phyloP scores from a whole-genome alignment of 2,797 vertebrate species.

The Sebastes wilsoni region DNA sequence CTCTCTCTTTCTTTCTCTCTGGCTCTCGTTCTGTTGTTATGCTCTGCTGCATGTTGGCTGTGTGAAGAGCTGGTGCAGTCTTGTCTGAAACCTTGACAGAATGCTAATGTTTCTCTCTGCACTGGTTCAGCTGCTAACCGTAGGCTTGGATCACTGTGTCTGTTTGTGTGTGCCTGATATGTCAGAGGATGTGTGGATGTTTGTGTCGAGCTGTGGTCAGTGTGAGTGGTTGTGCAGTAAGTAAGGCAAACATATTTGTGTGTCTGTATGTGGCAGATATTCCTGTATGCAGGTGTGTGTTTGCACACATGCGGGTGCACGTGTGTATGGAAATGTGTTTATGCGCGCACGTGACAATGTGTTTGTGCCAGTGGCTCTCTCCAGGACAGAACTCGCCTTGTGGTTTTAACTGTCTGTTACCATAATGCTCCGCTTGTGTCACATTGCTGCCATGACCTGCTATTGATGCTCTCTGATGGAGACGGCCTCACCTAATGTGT shows the following conservation, averaged over 20 bases:
- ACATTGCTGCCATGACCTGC: slow-evolving; percentile 25
- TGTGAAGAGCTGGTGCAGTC: slow-evolving; percentile 73
- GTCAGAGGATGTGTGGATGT: not conserved
- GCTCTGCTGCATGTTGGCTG: slow-evolving; percentile 76
- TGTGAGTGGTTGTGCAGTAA: not conserved
- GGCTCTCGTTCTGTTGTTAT: slow-evolving; percentile 60
- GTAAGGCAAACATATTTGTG: not conserved
- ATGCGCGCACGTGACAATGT: slow-evolving; percentile 1
- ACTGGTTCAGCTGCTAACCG: slow-evolving; percentile 51
- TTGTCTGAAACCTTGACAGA: slow-evolving; percentile 76
- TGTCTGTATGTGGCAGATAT: not conserved
- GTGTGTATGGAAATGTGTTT: slow-evolving; percentile 11
- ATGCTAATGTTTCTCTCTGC: slow-evolving; percentile 74
- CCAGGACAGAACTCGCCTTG: slow-evolving; percentile 10
- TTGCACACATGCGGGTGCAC: not conserved
- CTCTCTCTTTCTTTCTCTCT: slow-evolving; percentile 17
- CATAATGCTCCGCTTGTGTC: slow-evolving; percentile 22
- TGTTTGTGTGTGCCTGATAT: not conserved
- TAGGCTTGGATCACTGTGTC: slow-evolving; percentile 5
- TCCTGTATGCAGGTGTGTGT: not conserved
- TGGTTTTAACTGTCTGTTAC: slow-evolving; percentile 27
- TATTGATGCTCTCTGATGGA: slow-evolving; percentile 14
- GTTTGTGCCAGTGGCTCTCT: slow-evolving; percentile 14
- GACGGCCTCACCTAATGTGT: not conserved
- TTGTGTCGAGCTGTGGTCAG: not conserved